phyloP scores from a whole-genome alignment of 2,797 vertebrate genomes.

The Lacerta viridis region DNA sequence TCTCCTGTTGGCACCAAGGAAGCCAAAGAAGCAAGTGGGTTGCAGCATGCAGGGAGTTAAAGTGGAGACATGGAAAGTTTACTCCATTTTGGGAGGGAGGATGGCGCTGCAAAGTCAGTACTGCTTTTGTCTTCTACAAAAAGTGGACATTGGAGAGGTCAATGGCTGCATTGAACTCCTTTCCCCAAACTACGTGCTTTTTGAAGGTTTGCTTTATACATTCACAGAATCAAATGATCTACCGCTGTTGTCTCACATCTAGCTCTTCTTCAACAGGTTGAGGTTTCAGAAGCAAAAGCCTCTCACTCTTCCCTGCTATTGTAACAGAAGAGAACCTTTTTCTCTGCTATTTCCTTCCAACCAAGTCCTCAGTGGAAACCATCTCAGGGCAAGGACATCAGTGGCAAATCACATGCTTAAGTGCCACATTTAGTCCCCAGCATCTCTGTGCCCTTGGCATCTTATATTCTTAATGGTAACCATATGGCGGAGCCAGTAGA shows the following conservation, averaged over 20 bases:
- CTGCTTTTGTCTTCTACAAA: neutral
- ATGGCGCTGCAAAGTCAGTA: too few species aligned
- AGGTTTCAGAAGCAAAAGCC: neutral
- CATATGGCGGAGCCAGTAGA: too few species aligned
- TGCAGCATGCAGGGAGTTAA: neutral
- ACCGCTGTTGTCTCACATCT: neutral
- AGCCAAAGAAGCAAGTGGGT: neutral
- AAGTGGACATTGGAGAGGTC: neutral
- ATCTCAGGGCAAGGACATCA: neutral
- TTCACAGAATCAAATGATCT: slow-evolving; percentile 6
- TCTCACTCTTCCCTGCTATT: neutral
- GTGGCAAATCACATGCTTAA: too few species aligned
- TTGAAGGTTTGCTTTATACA: neutral
- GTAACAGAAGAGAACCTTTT: neutral
- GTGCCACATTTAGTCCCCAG: too few species aligned
- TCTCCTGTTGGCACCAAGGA: neutral
- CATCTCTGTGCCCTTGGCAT: too few species aligned
- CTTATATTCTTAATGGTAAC: too few species aligned
- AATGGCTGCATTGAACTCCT: neutral
- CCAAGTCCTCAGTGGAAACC: neutral
- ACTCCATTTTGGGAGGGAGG: neutral
- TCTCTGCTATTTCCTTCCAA: neutral
- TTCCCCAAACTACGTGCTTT: neutral
- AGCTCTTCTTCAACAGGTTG: neutral
- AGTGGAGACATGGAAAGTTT: neutral